Percentiles rank a stretch among this genome's conserved stretches.
phyloP scores from a whole-genome alignment of 2,113 vertebrate genomes.

The Clupea harengus region DNA sequence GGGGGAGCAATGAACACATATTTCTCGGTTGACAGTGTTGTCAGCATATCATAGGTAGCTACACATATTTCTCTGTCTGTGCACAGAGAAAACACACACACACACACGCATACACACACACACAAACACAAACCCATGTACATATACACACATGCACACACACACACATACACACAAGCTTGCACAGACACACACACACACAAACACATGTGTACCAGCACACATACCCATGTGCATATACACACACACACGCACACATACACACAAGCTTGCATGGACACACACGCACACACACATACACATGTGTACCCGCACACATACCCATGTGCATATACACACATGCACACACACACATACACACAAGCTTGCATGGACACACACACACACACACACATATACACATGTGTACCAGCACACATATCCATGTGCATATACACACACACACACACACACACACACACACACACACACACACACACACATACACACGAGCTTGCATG shows the following conservation, averaged over 20 bases:
- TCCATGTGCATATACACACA: not conserved
- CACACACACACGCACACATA: not conserved
- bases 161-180: not conserved
- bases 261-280: no score
- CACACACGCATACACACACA: no score
- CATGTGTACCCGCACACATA: constrained; percentile 5
- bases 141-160: not conserved
- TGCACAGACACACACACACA: not conserved
- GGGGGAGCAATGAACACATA: not conserved
- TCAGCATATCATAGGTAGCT: not conserved
- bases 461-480: not conserved
- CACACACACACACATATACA: not conserved
- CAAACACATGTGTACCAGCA: not conserved
- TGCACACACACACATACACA: not conserved
- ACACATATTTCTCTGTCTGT: not conserved
- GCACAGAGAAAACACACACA: no score
- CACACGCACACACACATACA: not conserved
- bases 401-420: not conserved
- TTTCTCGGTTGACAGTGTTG: not conserved
- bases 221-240: no score
- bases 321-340: not conserved
- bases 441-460: not conserved
- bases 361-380: not conserved
- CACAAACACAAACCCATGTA: no score
- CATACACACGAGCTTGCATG: not conserved